These are phyloP conservation scores for Liopterus haemorrhoidalis DNA, from an alignment of 2,888 invertebrate species.

Conservation along the genomic window DNA sequence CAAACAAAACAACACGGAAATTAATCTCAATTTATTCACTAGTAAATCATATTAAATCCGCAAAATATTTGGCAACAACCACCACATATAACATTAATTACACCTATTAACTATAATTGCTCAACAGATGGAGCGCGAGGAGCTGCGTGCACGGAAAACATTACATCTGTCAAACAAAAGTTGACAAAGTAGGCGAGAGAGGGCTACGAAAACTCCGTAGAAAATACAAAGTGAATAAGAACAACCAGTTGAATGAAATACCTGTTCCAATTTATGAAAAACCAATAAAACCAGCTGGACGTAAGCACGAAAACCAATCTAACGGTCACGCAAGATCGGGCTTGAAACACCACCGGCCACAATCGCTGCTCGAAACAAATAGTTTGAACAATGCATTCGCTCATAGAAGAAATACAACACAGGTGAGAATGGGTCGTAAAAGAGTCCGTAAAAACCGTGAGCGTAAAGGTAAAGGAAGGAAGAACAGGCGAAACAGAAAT, in stretches of 20 bases:
- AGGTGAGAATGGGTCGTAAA: slow-evolving; percentile 14
- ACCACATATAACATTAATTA: too few relatives aligned
- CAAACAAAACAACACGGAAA: too few relatives aligned
- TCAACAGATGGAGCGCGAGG: slow-evolving; percentile 58
- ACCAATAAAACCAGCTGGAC: slow-evolving; percentile 27
- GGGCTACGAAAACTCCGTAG: slow-evolving; percentile 47
- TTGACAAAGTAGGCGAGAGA: slow-evolving; percentile 49
- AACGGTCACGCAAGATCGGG: slow-evolving; percentile 17
- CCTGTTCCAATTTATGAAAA: slow-evolving; percentile 41
- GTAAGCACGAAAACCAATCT: slow-evolving; percentile 34
- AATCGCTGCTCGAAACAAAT: slow-evolving; percentile 21
- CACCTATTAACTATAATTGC: too few relatives aligned
- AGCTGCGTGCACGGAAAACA: slow-evolving; percentile 59
- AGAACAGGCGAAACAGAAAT: slow-evolving; percentile 45
- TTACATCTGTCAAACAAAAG: slow-evolving; percentile 65
- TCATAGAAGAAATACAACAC: slow-evolving; percentile 30
- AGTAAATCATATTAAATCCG: too few relatives aligned
- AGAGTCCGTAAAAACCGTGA: slow-evolving; percentile 20
- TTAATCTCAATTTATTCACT: too few relatives aligned
- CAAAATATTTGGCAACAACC: too few relatives aligned
- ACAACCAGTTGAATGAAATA: slow-evolving; percentile 50
- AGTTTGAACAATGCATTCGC: slow-evolving; percentile 32
- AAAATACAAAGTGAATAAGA: slow-evolving; percentile 50
- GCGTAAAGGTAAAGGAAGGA: slow-evolving; percentile 34
- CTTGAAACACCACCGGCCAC: slow-evolving; percentile 32